Base-by-base conservation (phyloP, 2,888 invertebrate genomes). In the Chrysolina americana region DNA sequence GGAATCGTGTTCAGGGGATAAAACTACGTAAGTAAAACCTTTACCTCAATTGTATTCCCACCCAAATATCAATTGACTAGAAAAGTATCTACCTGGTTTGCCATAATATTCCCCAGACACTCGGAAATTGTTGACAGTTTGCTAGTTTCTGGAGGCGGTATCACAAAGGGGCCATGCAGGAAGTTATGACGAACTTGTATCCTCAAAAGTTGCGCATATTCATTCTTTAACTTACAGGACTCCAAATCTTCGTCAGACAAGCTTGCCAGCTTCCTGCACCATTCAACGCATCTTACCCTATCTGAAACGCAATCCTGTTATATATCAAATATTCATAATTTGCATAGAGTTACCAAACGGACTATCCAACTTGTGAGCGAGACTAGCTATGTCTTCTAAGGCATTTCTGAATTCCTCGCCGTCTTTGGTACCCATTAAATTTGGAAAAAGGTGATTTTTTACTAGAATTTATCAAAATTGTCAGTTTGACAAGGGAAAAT, bases 241-340 rank as follows among this genome's bases (percentile, higher is more conserved):
- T 89, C 89, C 53, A 89, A 81, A 68, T 87, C 86, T 65, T 89
- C 88, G 63, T 89, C 89, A 4, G 89, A 86, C 62, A 90, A 80
- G 47, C 86, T 85, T 2, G 87, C 83, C 8, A 91, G 81, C 82
- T 89, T 89, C 73, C 89, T 84, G 2, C 88, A 84, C 91, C 91
- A 91, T 84, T 91, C 90, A 23, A 89, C 87, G 76, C 89, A 89
- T 75, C 89, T 85, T 9, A 91, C 90, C 59, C 91, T 87, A 83
- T 91, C 91, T 89, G 70, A 41, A 79, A 79, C 21, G 56, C 47
- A 15, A 65, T 8, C 11, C 17, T 2, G n/a, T n/a, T 17, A 53
- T 41, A 53, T 28, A 28, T 3, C 11, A 0, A 44, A 62, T n/a
- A 70, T 59, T 36, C 17, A 11, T 21, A 15, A 36, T 63, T 56